These are phyloP conservation scores for Microdon myrmicae DNA, from an alignment of 2,888 invertebrate genomes.

Conservation along the genomic window DNA sequence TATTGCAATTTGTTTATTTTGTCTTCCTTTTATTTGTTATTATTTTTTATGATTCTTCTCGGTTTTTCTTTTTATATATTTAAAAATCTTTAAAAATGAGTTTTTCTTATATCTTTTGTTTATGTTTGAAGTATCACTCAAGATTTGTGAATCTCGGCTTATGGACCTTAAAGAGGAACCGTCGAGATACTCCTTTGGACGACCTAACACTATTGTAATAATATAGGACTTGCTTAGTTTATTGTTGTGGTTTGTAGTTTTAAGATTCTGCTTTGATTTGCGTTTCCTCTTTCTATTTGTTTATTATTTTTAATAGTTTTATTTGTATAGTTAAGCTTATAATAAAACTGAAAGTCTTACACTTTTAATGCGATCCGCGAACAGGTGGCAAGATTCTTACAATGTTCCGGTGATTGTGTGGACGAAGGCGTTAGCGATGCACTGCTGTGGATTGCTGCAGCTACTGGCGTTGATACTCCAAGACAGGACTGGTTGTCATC, in stretches of 20 bases:
- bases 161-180: too few relatives aligned
- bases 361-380: conserved; percentile 56
- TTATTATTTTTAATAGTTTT: conserved; percentile 30
- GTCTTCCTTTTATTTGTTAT: conserved; percentile 10
- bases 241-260: conserved; percentile 38
- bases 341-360: conserved; percentile 48
- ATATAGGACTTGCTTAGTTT: conserved; percentile 42
- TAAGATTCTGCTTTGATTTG: too few relatives aligned
- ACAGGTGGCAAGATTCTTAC: conserved; percentile 55
- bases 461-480: conserved; percentile 54
- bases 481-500: conserved; percentile 54
- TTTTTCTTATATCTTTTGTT: too few relatives aligned
- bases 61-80: conserved; percentile 32
- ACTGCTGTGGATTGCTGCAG: conserved; percentile 28
- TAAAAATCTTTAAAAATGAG: too few relatives aligned
- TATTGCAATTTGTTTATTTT: conserved; percentile 43
- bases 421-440: conserved; percentile 26
- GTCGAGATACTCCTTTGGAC: conserved; percentile 2
- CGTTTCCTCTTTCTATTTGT: too few relatives aligned
- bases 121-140: conserved; percentile 51
- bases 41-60: too few relatives aligned
- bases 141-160: conserved; percentile 28
- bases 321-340: conserved; percentile 21
- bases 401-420: conserved; percentile 43
- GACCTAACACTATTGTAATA: conserved; percentile 39